Evolutionary conservation across 2,797 vertebrate genomes (phyloP).

Genomic region (Sciurus vulgaris): DNA sequence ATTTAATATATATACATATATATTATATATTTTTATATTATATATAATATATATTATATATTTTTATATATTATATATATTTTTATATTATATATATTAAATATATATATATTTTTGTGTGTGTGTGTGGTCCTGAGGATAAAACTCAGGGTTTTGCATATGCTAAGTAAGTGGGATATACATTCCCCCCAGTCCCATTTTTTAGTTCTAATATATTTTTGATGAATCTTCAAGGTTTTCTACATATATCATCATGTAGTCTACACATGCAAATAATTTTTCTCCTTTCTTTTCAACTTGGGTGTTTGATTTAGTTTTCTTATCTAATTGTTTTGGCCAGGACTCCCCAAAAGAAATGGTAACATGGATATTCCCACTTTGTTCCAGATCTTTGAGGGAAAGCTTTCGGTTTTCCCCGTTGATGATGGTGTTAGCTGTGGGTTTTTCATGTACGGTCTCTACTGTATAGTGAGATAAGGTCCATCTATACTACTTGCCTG

Average conservation of each 20-base stretch:
- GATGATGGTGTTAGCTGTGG: not conserved
- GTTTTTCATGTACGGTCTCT: not conserved
- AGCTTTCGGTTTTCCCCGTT: not conserved
- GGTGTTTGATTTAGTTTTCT: not conserved
- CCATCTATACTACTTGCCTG: not conserved
- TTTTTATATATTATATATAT: too few species aligned
- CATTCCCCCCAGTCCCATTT: not conserved
- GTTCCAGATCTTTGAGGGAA: not conserved
- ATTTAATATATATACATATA: not conserved
- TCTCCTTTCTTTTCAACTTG: not conserved
- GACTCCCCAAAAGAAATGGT: not conserved
- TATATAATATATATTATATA: too few species aligned
- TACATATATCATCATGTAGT: not conserved
- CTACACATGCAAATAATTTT: not conserved
- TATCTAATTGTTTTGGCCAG: not conserved
- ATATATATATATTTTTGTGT: too few species aligned
- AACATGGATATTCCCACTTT: not conserved
- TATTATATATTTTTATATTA: not conserved
- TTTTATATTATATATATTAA: too few species aligned
- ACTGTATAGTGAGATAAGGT: not conserved
- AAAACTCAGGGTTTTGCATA: too few species aligned
- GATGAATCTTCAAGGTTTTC: not conserved
- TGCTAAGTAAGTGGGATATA: not conserved
- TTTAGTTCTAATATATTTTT: not conserved
- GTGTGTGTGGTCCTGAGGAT: not conserved